These are phyloP conservation scores for Carcharodon carcharias DNA, from an alignment of 2,797 vertebrate genomes.

Conservation along the genomic window DNA sequence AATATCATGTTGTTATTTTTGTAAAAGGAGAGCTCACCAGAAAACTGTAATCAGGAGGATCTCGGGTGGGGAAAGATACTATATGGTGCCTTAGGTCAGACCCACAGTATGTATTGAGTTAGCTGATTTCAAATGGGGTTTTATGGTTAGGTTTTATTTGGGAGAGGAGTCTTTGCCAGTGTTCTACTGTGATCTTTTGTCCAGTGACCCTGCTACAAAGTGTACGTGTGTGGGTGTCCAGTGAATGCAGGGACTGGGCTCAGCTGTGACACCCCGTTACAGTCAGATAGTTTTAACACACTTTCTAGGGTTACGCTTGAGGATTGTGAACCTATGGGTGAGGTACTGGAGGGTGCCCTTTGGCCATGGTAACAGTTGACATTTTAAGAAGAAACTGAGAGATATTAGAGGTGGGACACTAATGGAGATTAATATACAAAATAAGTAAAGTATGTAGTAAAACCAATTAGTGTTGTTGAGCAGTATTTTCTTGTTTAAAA, in stretches of 20 bases:
- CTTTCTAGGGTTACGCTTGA: not conserved
- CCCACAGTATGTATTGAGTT: too few species aligned
- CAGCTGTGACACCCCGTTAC: not conserved
- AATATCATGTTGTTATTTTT: too few species aligned
- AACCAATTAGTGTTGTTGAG: not conserved
- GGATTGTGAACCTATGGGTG: not conserved
- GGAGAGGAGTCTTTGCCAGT: too few species aligned
- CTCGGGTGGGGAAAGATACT: too few species aligned
- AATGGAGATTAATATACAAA: not conserved
- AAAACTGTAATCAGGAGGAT: too few species aligned
- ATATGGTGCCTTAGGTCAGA: too few species aligned
- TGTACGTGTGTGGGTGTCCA: not conserved
- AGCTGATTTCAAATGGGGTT: too few species aligned
- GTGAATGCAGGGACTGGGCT: not conserved
- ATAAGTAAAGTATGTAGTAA: not conserved
- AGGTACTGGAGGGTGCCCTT: not conserved
- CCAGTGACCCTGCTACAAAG: not conserved
- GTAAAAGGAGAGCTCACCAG: too few species aligned
- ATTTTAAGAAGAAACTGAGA: not conserved
- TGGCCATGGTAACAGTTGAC: accelerated
- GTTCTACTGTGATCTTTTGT: too few species aligned
- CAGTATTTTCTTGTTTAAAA: not conserved
- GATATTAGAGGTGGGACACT: not conserved
- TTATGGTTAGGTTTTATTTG: too few species aligned
- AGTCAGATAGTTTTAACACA: not conserved